Evolutionary conservation across 1,140 invertebrate genomes (phyloP).

Genomic region (Bombus soroeensis): DNA sequence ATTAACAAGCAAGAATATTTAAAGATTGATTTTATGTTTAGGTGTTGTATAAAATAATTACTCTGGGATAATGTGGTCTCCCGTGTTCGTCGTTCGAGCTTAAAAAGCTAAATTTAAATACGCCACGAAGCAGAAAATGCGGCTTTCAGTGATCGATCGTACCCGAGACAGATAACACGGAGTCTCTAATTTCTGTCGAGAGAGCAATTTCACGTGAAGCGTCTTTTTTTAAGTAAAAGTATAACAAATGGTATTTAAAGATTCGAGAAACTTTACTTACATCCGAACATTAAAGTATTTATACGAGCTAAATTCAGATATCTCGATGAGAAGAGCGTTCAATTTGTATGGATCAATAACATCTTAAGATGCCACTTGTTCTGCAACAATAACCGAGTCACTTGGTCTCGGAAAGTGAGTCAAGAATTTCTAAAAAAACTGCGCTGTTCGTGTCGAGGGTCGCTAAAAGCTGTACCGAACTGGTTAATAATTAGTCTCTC

Average conservation of each 20-base stretch:
- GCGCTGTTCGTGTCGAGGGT: neutral
- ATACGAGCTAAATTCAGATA: neutral
- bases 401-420: neutral
- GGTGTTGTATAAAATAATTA: neutral
- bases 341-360: neutral
- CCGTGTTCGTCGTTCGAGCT: neutral
- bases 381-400: neutral
- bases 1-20: no score
- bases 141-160: conserved; percentile 9
- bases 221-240: no score
- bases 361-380: neutral
- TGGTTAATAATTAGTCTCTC: conserved; percentile 20
- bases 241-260: neutral
- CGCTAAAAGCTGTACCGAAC: neutral
- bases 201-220: neutral
- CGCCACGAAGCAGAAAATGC: conserved; percentile 4
- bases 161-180: neutral
- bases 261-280: no score
- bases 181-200: neutral
- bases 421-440: conserved; percentile 9
- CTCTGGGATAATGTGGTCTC: neutral
- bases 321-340: neutral
- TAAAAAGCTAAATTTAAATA: conserved; percentile 20
- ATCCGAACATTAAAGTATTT: neutral
- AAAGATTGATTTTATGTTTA: no score